phyloP scores from a whole-genome alignment of 2,113 vertebrate genomes.

The Eira barbara region DNA sequence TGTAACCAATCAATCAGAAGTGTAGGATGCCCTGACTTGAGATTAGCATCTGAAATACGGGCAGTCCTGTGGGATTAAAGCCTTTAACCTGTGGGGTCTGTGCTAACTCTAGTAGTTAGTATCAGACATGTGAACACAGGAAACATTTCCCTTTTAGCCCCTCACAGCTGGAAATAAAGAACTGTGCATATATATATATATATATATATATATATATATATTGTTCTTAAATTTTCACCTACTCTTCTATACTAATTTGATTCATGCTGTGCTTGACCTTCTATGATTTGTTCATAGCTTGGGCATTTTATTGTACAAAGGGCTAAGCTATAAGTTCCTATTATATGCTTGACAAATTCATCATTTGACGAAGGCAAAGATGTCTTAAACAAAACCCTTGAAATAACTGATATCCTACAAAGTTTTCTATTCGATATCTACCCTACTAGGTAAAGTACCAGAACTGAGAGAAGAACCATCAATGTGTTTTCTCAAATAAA shows the following conservation, averaged over 20 bases:
- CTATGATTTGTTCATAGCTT: neutral
- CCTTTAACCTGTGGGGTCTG: neutral
- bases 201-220: neutral
- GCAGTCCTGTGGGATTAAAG: neutral
- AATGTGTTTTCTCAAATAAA: conserved; percentile 70
- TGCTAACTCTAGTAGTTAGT: neutral
- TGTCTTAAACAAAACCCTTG: neutral
- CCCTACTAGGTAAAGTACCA: conserved; percentile 35
- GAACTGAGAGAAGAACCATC: conserved; percentile 64
- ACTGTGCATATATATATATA: neutral
- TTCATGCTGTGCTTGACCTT: conserved; percentile 23
- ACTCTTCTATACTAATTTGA: neutral
- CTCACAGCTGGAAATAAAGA: neutral
- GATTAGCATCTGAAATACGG: neutral
- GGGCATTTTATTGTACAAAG: neutral
- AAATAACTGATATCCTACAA: conserved; percentile 34
- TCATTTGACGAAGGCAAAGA: neutral
- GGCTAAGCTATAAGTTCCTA: neutral
- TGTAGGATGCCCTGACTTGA: neutral
- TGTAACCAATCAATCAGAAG: neutral
- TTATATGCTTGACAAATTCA: neutral
- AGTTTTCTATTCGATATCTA: conserved; percentile 44
- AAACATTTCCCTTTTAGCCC: neutral
- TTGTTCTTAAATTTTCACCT: neutral
- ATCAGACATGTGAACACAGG: neutral